Evolutionary conservation across 2,888 invertebrate genomes (phyloP).

Genomic region (Belgica antarctica): DNA sequence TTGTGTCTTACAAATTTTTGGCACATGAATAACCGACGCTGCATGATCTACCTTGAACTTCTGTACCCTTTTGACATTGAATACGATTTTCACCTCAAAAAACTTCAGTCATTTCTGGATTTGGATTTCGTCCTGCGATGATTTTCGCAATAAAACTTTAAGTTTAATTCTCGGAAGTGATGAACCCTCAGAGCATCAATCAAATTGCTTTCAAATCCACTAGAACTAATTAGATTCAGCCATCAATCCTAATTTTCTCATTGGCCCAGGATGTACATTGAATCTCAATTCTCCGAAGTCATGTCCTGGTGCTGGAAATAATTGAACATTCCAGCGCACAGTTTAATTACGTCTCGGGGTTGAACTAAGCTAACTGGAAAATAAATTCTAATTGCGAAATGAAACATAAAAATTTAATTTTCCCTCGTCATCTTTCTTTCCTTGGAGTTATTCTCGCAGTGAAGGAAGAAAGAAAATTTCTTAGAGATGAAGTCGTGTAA

Average conservation of each 20-base stretch:
- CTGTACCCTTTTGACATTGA: too few species aligned
- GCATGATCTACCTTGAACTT: too few species aligned
- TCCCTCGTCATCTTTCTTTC: not conserved
- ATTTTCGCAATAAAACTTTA: too few species aligned
- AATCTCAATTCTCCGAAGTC: not conserved
- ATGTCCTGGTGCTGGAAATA: too few species aligned
- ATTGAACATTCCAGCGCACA: not conserved
- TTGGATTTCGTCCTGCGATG: too few species aligned
- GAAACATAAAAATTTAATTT: constrained; percentile 11
- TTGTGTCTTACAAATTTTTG: too few species aligned
- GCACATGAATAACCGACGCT: too few species aligned
- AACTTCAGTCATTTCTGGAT: too few species aligned
- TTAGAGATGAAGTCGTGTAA: not conserved
- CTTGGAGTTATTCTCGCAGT: not conserved
- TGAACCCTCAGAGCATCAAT: too few species aligned
- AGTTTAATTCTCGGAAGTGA: too few species aligned
- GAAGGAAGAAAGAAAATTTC: not conserved
- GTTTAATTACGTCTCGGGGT: not conserved
- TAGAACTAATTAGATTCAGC: not conserved
- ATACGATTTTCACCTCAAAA: too few species aligned
- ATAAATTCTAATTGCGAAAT: constrained; percentile 21
- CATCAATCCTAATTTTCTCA: not conserved
- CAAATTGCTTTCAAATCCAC: not conserved
- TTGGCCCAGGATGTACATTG: not conserved
- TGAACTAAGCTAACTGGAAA: not conserved